These are phyloP conservation scores for Chrysolina americana DNA, from an alignment of 2,888 invertebrate genomes.

Conservation along the genomic window DNA sequence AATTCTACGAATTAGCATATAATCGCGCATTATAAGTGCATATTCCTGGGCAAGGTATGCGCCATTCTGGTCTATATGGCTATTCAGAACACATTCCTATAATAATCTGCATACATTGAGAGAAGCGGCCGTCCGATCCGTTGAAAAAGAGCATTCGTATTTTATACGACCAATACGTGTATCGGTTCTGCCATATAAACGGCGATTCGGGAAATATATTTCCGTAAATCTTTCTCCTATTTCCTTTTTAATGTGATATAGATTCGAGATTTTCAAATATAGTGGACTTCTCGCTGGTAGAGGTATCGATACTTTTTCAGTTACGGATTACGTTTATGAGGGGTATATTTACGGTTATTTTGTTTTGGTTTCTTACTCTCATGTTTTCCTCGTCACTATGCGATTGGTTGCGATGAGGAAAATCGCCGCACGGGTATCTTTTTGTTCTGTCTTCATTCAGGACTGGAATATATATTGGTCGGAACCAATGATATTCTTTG, in stretches of 20 bases:
- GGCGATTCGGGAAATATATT: slow-evolving; percentile 43
- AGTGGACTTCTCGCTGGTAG: slow-evolving; percentile 26
- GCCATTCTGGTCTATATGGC: slow-evolving; percentile 31
- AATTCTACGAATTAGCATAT: slow-evolving; percentile 42
- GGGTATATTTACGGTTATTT: not conserved
- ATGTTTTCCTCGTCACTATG: not conserved
- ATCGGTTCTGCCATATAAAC: slow-evolving; percentile 39
- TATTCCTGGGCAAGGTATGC: slow-evolving; percentile 33
- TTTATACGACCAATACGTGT: slow-evolving; percentile 41
- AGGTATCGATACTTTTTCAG: slow-evolving; percentile 33
- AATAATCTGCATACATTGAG: slow-evolving; percentile 41
- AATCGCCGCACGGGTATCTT: too few species aligned
- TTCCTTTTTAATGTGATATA: slow-evolving; percentile 45
- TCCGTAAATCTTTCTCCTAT: slow-evolving; percentile 44
- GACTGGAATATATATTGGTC: too few species aligned
- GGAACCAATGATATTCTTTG: too few species aligned
- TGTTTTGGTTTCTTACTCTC: not conserved
- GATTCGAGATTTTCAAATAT: slow-evolving; percentile 37
- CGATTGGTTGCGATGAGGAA: too few species aligned
- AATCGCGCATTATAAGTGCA: slow-evolving; percentile 38
- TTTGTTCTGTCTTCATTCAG: too few species aligned
- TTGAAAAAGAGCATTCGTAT: slow-evolving; percentile 34
- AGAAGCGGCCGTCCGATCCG: slow-evolving; percentile 33
- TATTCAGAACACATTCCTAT: slow-evolving; percentile 42
- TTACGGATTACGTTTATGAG: slow-evolving; percentile 34